Evolutionary conservation across 1,140 invertebrate species (phyloP), one percentile per base, ranked within the genome.

Genomic region (Macrostomum lignano): DNA sequence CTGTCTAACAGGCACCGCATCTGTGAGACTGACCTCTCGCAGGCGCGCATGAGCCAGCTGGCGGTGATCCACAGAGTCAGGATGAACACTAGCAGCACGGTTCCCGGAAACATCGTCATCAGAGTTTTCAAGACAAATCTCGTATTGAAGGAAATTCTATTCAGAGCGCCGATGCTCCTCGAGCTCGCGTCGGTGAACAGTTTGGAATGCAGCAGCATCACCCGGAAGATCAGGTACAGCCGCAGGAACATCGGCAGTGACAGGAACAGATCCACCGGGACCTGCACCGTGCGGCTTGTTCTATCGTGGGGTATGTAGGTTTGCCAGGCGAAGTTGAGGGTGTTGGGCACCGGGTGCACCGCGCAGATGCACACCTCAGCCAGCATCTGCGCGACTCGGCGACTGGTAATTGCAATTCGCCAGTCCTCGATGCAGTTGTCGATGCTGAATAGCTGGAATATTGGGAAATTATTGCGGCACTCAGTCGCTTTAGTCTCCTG

Each of bases 361-460:
- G 78, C 78, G 61, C 88, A 96, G 49, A 94, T 76, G 38, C 71
- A 54, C 41, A 98, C 64, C 61, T 98, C 88, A 43, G 88, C 65
- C 21, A 68, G 64, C 49, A 96, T 82, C 61, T 88, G 78, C 42
- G 69, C 67, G 60, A 82, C 77, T 55, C 82, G 64, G 61, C 82
- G 74, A 72, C 75, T 86, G 36, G 86, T 94, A 72, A 96, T 86
- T 40, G 88, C 86, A 62, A 98, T 96, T 51, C 86, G 67, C 88
- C 88, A 98, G 64, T 98, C 88, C 60, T 96, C 88, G 32, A 88
- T 82, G 63, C 84, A 93, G 66, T 96, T 96, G 68, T 93, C 81
- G 64, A 91, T 88, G 76, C 88, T 84, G 65, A 88, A 91, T 62
- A 91, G 68, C 81, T 91, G 65, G 22, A 44, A 6, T n/a, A 32